A percentile compares a stretch with the other conserved stretches of the same genome.
These are phyloP conservation scores for Mormyrops attenuatus DNA, from an alignment of 2,797 vertebrate species.

Conservation along the genomic window DNA sequence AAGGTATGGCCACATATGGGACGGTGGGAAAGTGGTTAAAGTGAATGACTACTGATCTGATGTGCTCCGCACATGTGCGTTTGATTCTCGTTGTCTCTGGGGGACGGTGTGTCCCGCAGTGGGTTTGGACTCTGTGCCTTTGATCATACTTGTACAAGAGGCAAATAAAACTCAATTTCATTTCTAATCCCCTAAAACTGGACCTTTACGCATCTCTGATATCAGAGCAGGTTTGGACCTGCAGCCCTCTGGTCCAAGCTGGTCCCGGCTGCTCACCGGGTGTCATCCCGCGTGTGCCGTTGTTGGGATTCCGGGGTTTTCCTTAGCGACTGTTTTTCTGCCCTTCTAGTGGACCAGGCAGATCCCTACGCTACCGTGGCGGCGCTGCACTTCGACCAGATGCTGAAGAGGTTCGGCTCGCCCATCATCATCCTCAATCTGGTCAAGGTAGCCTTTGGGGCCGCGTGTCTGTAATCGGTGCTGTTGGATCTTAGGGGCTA, in stretches of 20 bases:
- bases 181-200: not conserved
- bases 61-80: not conserved
- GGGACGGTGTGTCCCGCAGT: not conserved
- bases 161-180: not conserved
- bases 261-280: not conserved
- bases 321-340: slow-evolving; percentile 19
- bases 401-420: slow-evolving; percentile 97
- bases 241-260: not conserved
- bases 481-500: not conserved
- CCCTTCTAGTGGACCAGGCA: slow-evolving; percentile 85
- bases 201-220: not conserved
- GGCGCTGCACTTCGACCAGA: slow-evolving; percentile 95
- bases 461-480: not conserved
- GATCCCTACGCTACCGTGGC: slow-evolving; percentile 90
- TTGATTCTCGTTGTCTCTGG: not conserved
- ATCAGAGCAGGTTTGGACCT: not conserved
- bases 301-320: too few relatives aligned
- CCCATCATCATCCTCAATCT: slow-evolving; percentile 97
- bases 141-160: not conserved
- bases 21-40: not conserved
- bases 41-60: not conserved
- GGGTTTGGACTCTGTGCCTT: not conserved
- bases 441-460: slow-evolving; percentile 75
- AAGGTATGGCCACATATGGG: not conserved
- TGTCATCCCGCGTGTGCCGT: not conserved